phyloP scores from a whole-genome alignment of 2,113 vertebrate species.

The Corapipo altera region DNA sequence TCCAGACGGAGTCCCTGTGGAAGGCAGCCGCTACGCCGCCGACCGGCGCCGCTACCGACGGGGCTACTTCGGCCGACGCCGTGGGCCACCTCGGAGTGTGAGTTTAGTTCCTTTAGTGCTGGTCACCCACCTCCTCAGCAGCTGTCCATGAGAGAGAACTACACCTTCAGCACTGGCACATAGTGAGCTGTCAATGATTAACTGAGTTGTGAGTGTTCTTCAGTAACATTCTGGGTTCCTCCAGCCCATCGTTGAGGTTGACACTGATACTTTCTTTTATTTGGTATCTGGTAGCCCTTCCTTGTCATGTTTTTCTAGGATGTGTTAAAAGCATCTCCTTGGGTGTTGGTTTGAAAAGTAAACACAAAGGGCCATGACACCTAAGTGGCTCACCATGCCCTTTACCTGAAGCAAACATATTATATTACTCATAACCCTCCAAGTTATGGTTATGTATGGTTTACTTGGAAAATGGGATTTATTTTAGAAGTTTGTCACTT shows the following conservation, averaged over 20 bases:
- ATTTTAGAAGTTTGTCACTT: background rate
- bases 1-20: conserved; percentile 89
- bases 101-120: background rate
- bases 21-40: conserved; percentile 93
- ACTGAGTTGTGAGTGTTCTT: background rate
- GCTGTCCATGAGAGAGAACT: background rate
- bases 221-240: background rate
- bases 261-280: background rate
- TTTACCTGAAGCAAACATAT: background rate
- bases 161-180: background rate
- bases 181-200: background rate
- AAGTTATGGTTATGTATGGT: too few species aligned
- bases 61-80: conserved; percentile 84
- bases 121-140: background rate
- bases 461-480: background rate
- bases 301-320: background rate
- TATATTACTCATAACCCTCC: background rate
- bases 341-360: background rate
- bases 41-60: conserved; percentile 91
- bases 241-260: background rate
- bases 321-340: background rate
- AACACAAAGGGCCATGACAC: background rate
- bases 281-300: background rate
- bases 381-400: background rate
- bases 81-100: conserved; percentile 75